Base-by-base conservation (phyloP, 2,888 invertebrate species). In the Nysson spinosus region DNA sequence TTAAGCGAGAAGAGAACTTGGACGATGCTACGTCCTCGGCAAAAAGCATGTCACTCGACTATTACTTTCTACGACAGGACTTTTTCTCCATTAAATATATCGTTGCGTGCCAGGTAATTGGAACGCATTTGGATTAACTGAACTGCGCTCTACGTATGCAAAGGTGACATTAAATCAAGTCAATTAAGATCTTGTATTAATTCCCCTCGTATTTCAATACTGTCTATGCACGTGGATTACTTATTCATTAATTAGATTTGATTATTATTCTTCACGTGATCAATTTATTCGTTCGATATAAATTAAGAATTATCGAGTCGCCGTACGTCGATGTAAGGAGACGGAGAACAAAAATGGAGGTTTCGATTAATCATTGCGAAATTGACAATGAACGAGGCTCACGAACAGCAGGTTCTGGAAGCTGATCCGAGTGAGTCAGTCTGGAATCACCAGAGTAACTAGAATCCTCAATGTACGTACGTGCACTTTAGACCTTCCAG, bases 401-500 rank as follows among this genome's bases (percentile, higher is more conserved):
- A 19, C 3, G 7, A 19, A 7, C 20, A 3, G 1, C 6, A 19
- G 20, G 7, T 32, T 17, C 5, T 20, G 17, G 44, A 46, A 32
- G 14, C n/a, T 30, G 44, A 32, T 46, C 32, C 4, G 11, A 12
- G 30, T 9, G 11, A 12, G 30, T 11, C n/a, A 26, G 55, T 20
- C 39, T 35, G 20, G 34, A 43, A 40, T 9, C 30, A 34, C 47
- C 34, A 43, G 19, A 50, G 26, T 55, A 56, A 54, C 40, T 19
- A 39, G 49, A 43, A 63, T 57, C 43, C 42, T 14, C 7, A 5
- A 24, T n/a, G 14, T 7, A 17, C n/a, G 55, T 56, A 39, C 37
- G 40, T 60, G 54, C 46, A 50, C 40, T 69, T 65, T 43, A 55
- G 72, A 62, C 62, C 72, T 77, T 75, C 73, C 60, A 52, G 54